These are phyloP conservation scores for Microctonus hyperodae DNA, from an alignment of 2,888 invertebrate species.

Conservation along the genomic window DNA sequence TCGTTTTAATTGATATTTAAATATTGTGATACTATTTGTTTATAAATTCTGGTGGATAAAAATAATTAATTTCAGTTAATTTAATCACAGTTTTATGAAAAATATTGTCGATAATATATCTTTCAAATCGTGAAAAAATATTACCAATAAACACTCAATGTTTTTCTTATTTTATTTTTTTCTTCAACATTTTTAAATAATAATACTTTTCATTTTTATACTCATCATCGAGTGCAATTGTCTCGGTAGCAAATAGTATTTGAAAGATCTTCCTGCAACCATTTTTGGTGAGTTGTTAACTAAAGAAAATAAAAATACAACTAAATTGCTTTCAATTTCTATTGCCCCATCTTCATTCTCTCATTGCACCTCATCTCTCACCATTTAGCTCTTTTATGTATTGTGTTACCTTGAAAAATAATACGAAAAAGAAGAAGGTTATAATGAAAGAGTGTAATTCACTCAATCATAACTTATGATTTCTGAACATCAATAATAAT, in stretches of 20 bases:
- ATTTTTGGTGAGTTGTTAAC: neutral
- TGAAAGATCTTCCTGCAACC: neutral
- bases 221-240: neutral
- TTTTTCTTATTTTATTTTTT: too few relatives aligned
- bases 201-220: neutral
- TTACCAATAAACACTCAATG: neutral
- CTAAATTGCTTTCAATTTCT: neutral
- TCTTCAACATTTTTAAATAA: neutral
- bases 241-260: neutral
- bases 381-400: neutral
- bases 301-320: neutral
- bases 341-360: conserved; percentile 2
- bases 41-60: too few relatives aligned
- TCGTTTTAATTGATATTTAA: too few relatives aligned
- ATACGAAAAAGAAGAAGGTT: neutral
- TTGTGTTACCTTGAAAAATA: neutral
- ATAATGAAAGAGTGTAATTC: conserved; percentile 14
- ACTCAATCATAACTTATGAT: neutral
- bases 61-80: too few relatives aligned
- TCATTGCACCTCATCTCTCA: neutral
- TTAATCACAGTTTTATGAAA: too few relatives aligned
- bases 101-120: neutral
- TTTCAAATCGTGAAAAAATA: neutral
- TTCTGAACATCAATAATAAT: neutral
- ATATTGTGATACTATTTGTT: too few relatives aligned